Base-by-base conservation (phyloP, 2,888 invertebrate genomes). In the Limnephilus rhombicus region DNA sequence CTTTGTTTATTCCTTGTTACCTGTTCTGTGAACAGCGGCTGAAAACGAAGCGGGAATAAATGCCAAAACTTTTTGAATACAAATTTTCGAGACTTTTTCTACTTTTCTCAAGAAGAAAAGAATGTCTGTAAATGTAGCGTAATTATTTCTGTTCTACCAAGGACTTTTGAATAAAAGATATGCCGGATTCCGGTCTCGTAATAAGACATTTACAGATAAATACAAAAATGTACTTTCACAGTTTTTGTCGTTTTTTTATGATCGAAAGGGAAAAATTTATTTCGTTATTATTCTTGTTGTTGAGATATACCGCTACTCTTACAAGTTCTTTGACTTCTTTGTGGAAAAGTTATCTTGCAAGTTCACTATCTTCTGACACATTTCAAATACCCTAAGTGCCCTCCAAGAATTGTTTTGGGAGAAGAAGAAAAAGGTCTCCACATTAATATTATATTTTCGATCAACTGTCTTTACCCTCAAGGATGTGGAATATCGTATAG, bases 51-150 rank as follows among this genome's bases (percentile, higher is more conserved):
- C 81, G 31, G 82, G 53, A 92, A 93, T 93, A 89, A 93, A 91
- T 89, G 92, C 89, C 91, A 91, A 88, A 92, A 93, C 93, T 91
- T 92, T 93, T 91, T 89, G 90, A 90, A 91, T 93, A 91, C 89
- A 92, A 92, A 93, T 92, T 91, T 91, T 29, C 3, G 31, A 87
- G 90, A 90, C 90, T 91, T 92, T 92, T 90, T 86, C 80, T 88
- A 68, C 49, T 80, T 85, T 87, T 88, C 88, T 80, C 37, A 68
- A 80, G 80, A 91, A 82, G 82, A 92, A 90, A 88, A 85, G 85
- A 91, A 92, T 93, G 85, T 89, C 83, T 91, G 92, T 93, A 83
- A 91, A 92, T 89, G 85, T 89, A 80, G 89, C 91, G 90, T 92
- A 91, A 92, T 92, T 92, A 90, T 92, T 92, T 89, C 90, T 91